Percentiles rank a stretch among this genome's conserved stretches.
These are phyloP conservation scores for Graphium colonna DNA, from an alignment of 2,888 invertebrate genomes.

Conservation along the genomic window DNA sequence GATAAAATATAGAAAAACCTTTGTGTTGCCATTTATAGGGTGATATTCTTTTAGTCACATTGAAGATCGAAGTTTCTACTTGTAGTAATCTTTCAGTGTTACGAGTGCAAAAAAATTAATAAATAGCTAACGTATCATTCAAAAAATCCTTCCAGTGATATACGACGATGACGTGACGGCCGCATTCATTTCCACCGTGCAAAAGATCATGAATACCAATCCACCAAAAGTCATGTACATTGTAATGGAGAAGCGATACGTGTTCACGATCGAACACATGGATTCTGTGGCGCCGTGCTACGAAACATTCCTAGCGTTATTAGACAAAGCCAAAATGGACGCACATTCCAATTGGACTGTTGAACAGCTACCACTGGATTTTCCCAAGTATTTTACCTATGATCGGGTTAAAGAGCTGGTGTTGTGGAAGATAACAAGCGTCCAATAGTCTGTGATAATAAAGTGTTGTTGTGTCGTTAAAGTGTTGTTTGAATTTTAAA, in stretches of 20 bases:
- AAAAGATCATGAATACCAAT: conserved; percentile 81
- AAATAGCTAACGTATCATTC: too few species aligned
- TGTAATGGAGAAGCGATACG: conserved; percentile 91
- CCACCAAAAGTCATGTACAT: conserved; percentile 84
- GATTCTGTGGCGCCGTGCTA: conserved; percentile 93
- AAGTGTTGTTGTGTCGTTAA: too few species aligned
- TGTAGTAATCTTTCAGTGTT: too few species aligned
- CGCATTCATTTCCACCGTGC: conserved; percentile 86
- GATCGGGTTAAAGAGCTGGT: conserved; percentile 88
- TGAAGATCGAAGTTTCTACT: too few species aligned
- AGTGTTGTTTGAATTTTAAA: too few species aligned
- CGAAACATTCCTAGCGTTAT: conserved; percentile 86
- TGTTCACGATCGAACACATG: conserved; percentile 89
- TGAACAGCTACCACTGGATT: conserved; percentile 83
- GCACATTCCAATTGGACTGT: conserved; percentile 75
- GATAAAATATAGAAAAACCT: too few species aligned
- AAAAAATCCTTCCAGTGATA: conserved; percentile 80
- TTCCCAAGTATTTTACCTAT: conserved; percentile 90
- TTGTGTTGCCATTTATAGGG: too few species aligned
- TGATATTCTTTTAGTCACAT: too few species aligned
- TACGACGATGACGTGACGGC: conserved; percentile 91
- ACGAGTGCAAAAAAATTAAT: too few species aligned
- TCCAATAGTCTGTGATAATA: conserved; percentile 43
- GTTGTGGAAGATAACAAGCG: conserved; percentile 83
- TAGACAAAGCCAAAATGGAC: conserved; percentile 72